Base-by-base conservation (phyloP, 2,888 invertebrate genomes). In the Drosophila acutilabella region DNA sequence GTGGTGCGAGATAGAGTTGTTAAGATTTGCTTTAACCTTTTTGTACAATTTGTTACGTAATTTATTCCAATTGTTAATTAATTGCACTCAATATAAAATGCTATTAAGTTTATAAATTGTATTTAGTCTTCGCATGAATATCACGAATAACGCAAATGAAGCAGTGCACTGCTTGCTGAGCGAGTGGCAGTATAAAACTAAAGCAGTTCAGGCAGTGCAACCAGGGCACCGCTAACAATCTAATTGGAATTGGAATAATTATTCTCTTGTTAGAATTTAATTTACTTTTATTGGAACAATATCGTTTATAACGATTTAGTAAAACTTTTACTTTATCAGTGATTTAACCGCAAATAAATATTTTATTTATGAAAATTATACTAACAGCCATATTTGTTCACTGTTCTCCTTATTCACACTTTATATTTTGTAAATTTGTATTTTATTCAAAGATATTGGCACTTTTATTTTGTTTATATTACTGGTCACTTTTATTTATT, bases 361-460 rank as follows among this genome's bases (percentile, higher is more conserved):
- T 13, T 30, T 30, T 8, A 30, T 30, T 36, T 30, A 8, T 30
- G 30, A 10, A 30, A 47, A 5, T 6, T 30, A 26, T 66, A 75
- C 75, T 75, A 75, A 75, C 75, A 61, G 64, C 54, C 75, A 75
- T 81, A 26, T n/a, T 66, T 40, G 7, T 52, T 36, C 33, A 56
- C 33, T 57, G 5, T 30, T 54, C 30, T 4, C 45, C 18, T 26
- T 41, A 33, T 47, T 50, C 18, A n/a, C 53, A 40, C 40, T 65
- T 47, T 50, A 23, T 5, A 47, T 61, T 23, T 23, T 23, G 6
- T 23, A 23, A 6, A 23, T 23, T 23, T 23, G 0, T 3, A 23
- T 23, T 23, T 23, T 23, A 6, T 1, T 23, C 23, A 0, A 23
- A 7, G 30, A 40, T 16, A 62, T 44, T 44, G 2, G 42, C 47